Conservation (phyloP, 2,888 invertebrate species). For the Plebejus melissa region DNA sequence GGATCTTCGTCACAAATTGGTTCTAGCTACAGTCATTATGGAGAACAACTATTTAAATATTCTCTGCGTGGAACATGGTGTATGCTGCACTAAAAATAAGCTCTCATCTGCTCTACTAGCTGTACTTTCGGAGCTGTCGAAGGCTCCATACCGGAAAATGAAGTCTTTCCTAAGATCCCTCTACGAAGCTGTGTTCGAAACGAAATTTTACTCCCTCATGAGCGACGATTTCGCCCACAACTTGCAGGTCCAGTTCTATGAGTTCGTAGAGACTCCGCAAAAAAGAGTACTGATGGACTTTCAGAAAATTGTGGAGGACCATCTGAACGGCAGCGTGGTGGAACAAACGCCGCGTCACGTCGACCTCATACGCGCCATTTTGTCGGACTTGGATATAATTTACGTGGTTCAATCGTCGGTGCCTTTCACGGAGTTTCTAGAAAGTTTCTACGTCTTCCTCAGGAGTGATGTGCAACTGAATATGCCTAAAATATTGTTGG, state of each 20-base stretch:
- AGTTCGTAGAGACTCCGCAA: conserved; percentile 47
- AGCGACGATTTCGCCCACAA: conserved; percentile 47
- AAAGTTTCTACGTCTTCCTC: neutral
- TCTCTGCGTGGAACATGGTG: conserved; percentile 48
- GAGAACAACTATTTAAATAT: conserved; percentile 50
- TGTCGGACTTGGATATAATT: conserved; percentile 61
- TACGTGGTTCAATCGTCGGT: conserved; percentile 46
- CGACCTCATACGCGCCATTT: conserved; percentile 49
- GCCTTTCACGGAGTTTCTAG: conserved; percentile 49
- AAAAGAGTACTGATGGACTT: conserved; percentile 48
- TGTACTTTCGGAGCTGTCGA: conserved; percentile 44
- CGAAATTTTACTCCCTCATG: conserved; percentile 47
- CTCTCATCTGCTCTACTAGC: conserved; percentile 48
- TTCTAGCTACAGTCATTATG: conserved; percentile 46
- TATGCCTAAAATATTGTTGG: neutral
- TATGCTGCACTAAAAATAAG: conserved; percentile 49
- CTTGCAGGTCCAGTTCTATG: conserved; percentile 55
- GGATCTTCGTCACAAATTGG: conserved; percentile 36
- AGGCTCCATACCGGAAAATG: conserved; percentile 42
- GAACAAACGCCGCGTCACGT: conserved; percentile 37
- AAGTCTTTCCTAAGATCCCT: conserved; percentile 45
- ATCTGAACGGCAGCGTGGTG: conserved; percentile 38
- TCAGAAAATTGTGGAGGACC: conserved; percentile 47
- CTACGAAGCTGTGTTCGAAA: conserved; percentile 42
- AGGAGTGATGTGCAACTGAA: neutral